Percentiles rank a stretch among this genome's conserved stretches.
Evolutionary conservation across 1,140 invertebrate genomes (phyloP).

Genomic region (Cheumatopsyche charites): DNA sequence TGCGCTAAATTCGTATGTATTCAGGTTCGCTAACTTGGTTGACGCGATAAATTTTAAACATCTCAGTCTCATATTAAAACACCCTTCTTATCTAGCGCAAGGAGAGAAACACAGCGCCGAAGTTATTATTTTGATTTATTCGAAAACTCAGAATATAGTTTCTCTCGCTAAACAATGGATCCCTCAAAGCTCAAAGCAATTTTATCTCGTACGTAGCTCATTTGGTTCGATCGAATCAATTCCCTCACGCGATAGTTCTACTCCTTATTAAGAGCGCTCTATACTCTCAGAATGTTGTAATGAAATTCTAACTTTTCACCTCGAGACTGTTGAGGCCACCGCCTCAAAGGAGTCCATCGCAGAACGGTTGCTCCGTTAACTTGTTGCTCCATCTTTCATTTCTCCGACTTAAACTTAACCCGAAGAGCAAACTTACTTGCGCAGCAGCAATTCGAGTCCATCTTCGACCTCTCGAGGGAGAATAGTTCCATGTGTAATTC

Average conservation of each 20-base stretch:
- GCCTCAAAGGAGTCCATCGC: slow-evolving; percentile 9
- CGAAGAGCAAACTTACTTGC: slow-evolving; percentile 1
- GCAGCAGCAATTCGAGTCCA: slow-evolving; percentile 26
- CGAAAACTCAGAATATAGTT: too few species aligned
- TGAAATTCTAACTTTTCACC: slow-evolving; percentile 32
- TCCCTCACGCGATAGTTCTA: not conserved
- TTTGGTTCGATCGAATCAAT: slow-evolving; percentile 5
- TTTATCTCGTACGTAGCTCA: not conserved
- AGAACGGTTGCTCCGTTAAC: slow-evolving; percentile 6
- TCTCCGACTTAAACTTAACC: slow-evolving; percentile 3
- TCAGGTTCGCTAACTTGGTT: not conserved
- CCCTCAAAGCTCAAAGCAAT: not conserved
- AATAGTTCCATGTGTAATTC: not conserved
- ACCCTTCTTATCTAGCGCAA: not conserved
- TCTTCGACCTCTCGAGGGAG: slow-evolving; percentile 12
- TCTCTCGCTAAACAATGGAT: not conserved
- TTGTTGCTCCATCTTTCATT: slow-evolving; percentile 24
- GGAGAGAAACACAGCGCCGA: too few species aligned
- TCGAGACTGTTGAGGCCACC: not conserved
- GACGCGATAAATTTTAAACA: slow-evolving; percentile 15
- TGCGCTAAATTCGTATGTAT: slow-evolving; percentile 4
- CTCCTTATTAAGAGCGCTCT: slow-evolving; percentile 5
- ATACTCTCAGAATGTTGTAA: not conserved
- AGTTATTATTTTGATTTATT: too few species aligned
- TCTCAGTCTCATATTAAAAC: not conserved